phyloP scores from a whole-genome alignment of 2,888 invertebrate genomes.

The Brachynemurus nebulosus region DNA sequence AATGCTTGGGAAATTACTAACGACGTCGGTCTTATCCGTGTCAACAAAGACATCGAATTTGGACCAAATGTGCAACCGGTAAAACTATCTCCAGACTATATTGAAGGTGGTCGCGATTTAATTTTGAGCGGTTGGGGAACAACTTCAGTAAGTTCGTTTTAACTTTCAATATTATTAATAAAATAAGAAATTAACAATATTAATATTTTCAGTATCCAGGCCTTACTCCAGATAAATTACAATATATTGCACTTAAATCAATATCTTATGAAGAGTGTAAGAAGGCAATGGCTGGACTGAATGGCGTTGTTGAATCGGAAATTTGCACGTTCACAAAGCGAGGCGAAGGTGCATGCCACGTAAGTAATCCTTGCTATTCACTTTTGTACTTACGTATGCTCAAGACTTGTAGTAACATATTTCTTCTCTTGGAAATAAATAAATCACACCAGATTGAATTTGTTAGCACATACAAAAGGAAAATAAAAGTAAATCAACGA shows the following conservation, averaged over 20 bases:
- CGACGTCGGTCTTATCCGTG: not conserved
- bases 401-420: no score
- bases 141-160: not conserved
- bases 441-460: no score
- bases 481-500: no score
- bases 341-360: constrained; percentile 24
- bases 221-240: constrained; percentile 33
- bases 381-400: no score
- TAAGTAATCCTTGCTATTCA: constrained; percentile 13
- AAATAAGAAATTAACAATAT: no score
- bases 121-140: not conserved
- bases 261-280: no score
- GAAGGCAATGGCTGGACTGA: constrained; percentile 35
- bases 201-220: constrained; percentile 16
- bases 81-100: not conserved
- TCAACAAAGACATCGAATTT: no score
- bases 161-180: no score
- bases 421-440: no score
- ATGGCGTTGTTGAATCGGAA: constrained; percentile 24
- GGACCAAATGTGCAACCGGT: not conserved
- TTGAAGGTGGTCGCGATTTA: not conserved
- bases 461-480: no score
- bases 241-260: constrained; percentile 36
- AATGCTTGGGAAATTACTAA: not conserved
- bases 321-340: constrained; percentile 21